These are phyloP conservation scores for Eulimnadia texana DNA, from an alignment of 1,140 invertebrate species.

Conservation along the genomic window DNA sequence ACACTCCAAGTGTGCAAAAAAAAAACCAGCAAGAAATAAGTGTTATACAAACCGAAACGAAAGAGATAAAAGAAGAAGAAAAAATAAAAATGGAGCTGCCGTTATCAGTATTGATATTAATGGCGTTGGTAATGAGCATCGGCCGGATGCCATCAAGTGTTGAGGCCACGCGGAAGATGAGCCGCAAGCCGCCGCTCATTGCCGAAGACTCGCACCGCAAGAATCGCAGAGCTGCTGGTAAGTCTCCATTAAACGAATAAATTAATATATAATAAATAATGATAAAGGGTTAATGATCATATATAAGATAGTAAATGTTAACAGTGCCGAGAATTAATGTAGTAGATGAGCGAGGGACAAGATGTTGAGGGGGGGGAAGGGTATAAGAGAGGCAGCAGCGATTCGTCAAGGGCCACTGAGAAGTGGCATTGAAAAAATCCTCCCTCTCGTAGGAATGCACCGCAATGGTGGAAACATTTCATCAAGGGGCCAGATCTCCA, in stretches of 20 bases:
- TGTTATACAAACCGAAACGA: too few species aligned
- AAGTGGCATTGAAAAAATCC: not conserved
- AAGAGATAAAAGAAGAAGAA: not conserved
- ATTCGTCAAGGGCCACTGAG: not conserved
- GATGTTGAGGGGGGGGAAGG: not conserved
- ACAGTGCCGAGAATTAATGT: not conserved
- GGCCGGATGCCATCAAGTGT: not conserved
- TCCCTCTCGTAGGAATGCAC: not conserved
- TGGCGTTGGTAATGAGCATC: not conserved
- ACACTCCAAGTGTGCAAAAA: not conserved
- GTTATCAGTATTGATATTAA: not conserved
- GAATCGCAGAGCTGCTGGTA: conserved; percentile 1
- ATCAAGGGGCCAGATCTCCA: not conserved
- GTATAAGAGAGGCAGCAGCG: not conserved
- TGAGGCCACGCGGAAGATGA: not conserved
- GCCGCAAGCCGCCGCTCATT: conserved; percentile 4
- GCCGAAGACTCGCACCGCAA: not conserved
- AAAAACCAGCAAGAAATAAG: too few species aligned
- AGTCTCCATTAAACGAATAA: not conserved
- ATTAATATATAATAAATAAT: not conserved
- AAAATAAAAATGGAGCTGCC: not conserved
- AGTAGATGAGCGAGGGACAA: not conserved
- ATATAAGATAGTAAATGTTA: too few species aligned
- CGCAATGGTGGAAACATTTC: not conserved
- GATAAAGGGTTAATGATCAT: too few species aligned